phyloP scores from a whole-genome alignment of 2,797 vertebrate genomes.

The Halcyon badia region DNA sequence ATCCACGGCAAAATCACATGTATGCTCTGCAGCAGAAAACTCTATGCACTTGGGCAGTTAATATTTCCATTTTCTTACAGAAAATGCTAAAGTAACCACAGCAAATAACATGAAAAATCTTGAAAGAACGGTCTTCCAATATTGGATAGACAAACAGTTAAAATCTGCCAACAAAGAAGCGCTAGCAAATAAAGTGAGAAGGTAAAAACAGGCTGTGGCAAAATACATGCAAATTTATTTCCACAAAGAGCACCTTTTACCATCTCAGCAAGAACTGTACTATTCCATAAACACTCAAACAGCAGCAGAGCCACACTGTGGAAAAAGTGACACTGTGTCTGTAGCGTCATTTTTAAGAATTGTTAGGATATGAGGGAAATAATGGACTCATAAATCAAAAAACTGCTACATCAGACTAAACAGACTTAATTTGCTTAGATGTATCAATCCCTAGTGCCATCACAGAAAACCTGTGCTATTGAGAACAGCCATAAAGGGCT shows the following conservation, averaged over 20 bases:
- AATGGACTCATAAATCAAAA: background rate
- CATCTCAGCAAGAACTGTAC: background rate
- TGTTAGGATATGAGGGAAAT: background rate
- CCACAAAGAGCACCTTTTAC: background rate
- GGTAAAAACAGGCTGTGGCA: background rate
- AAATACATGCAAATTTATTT: background rate
- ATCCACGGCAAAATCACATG: background rate
- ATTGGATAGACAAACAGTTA: background rate
- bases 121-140: background rate
- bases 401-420: background rate
- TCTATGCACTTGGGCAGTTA: background rate
- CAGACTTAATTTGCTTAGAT: background rate
- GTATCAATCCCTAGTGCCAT: background rate
- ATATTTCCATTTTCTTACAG: background rate
- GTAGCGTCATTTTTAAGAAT: background rate
- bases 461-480: background rate
- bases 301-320: background rate
- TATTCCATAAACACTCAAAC: background rate
- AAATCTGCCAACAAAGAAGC: background rate
- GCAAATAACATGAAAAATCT: background rate
- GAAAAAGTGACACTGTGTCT: background rate
- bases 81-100: background rate
- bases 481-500: background rate
- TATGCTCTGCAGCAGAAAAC: background rate
- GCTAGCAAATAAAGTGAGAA: background rate